Evolutionary conservation across 2,797 vertebrate species (phyloP), one percentile per base, ranked within the genome.

Genomic region (Hylomyscus alleni): DNA sequence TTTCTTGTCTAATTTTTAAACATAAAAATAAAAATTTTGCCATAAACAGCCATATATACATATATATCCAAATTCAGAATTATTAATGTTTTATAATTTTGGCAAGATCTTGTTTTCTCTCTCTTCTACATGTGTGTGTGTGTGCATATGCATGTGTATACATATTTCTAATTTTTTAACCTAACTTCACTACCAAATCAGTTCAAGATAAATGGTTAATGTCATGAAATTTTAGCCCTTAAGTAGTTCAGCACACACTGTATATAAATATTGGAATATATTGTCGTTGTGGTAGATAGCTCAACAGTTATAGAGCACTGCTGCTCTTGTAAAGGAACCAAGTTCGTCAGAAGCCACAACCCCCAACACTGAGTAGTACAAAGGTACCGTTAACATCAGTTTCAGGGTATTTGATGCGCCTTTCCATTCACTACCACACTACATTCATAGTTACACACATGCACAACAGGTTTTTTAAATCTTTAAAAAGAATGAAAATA

Each of bases 401-500:
- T 69, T 37, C 34, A 52, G 31, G 29, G 34, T 13, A 86, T 54
- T 13, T 10, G 6, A n/a, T 37, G 13, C 8, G 9, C 34, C 50
- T 52, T 72, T 26, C 40, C 2, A 6, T 13, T 29, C 50, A 54
- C 84, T 24, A 54, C 13, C 14, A 87, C 15, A 69, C 7, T 24
- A 6, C 47, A 52, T 62, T 26, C 50, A 26, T 7, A 34, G 10
- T 22, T n/a, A 20, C 67, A 56, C n/a, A 29, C 17, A 54, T 0
- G 50, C 14, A 47, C 1, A 12, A 72, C n/a, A 20, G 10, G 17
- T 22, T 37, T 69, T 14, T 52, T 69, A n/a, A 52, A 52, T 34
- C 47, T 52, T 86, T 86, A 37, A n/a, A 37, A 86, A 86, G 60
- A 54, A 31, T 80, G 72, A 89, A 88, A 90, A 58, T 73, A 85